Base-by-base conservation (phyloP, 2,797 vertebrate genomes). In the Myotis findleyi region DNA sequence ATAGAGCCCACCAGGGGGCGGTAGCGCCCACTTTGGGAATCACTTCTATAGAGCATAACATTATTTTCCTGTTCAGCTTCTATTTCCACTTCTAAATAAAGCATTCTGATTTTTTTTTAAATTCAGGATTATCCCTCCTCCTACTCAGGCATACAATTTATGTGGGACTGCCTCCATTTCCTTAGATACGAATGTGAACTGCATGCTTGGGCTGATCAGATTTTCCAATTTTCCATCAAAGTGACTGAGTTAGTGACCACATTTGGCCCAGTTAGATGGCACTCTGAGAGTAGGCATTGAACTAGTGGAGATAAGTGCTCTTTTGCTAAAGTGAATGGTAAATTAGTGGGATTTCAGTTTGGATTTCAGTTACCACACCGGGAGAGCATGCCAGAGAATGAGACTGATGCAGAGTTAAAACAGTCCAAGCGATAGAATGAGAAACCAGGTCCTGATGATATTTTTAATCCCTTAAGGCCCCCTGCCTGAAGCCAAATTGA, bases 21-120 rank as follows among this genome's bases (percentile, higher is more conserved):
- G 38, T 5, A 38, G 38, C 38, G 5, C 38, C 38, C 38, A 38
- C 38, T 38, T 38, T 38, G 38, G 38, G 38, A 38, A 38, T 38
- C 38, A 38, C 38, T 38, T 4, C 38, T 38, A 38, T 38, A 38
- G 4, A 38, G 38, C 38, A 38, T 92, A 80, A 36, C 20, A 57
- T 38, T 75, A 47, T 91, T 87, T 83, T 66, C 68, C 25, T 87
- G 8, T 91, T 73, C n/a, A 75, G 14, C 9, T 90, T 81, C 44
- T 20, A 83, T 87, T 87, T 41, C 51, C 4, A 66, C 36, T 93
- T 95, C 27, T 53, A 82, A 64, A 86, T 91, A 92, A 47, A 95
- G 18, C 23, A 85, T 81, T 13, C 51, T 73, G 16, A 55, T 84
- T 87, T 94, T 91, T 94, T 91, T 77, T 87, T 88, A 87, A 93